These are phyloP conservation scores for Chiloscyllium punctatum DNA, from an alignment of 2,797 vertebrate genomes.

Conservation along the genomic window DNA sequence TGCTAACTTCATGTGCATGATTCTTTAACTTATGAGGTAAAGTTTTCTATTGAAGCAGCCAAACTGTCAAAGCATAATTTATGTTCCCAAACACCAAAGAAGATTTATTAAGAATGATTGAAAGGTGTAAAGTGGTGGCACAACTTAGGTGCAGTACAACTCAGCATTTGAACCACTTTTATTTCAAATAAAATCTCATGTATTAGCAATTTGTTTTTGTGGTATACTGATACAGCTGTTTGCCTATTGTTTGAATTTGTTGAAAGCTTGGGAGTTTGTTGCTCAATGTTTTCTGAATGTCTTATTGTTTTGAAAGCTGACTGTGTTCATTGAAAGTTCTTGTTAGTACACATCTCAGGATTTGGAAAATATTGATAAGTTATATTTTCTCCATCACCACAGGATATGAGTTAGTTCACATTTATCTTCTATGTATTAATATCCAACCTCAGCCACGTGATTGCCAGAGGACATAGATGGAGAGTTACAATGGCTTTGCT, in stretches of 20 bases:
- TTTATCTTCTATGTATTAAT: background rate
- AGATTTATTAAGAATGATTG: background rate
- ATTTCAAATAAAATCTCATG: background rate
- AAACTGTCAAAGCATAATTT: background rate
- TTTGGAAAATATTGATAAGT: background rate
- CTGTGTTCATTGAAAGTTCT: background rate
- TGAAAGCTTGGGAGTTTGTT: background rate
- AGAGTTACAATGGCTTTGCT: background rate
- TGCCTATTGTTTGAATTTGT: background rate
- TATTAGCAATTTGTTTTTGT: background rate
- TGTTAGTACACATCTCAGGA: background rate
- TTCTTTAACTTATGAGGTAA: background rate
- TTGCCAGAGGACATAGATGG: background rate
- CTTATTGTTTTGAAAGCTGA: background rate
- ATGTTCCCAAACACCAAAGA: background rate
- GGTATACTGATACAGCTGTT: background rate
- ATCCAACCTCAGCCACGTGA: background rate
- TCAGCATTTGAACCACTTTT: background rate
- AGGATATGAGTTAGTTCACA: background rate
- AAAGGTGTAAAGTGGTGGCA: background rate
- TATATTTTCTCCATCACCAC: background rate
- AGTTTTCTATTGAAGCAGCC: background rate
- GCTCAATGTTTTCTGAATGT: background rate
- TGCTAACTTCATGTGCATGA: background rate
- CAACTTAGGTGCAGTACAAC: background rate